phyloP scores from a whole-genome alignment of 2,113 vertebrate genomes.

The Dicaeum eximium region DNA sequence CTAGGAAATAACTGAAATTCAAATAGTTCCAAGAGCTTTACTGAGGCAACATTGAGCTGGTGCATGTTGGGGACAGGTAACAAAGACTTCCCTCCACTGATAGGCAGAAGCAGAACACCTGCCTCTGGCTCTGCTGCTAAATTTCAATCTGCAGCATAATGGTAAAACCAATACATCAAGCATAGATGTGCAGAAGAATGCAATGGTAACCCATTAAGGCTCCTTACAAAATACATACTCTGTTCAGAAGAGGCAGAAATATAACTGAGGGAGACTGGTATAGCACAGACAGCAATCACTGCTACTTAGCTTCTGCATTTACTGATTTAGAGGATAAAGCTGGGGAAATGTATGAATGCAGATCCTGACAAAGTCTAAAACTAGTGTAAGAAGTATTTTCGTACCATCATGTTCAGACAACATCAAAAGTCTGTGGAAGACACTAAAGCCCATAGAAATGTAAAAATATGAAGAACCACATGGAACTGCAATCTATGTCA shows the following conservation, averaged over 20 bases:
- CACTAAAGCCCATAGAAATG: conserved; percentile 9
- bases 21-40: neutral
- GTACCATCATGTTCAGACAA: neutral
- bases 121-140: neutral
- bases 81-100: neutral
- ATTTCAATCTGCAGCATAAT: neutral
- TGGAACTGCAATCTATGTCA: neutral
- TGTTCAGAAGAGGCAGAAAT: neutral
- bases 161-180: neutral
- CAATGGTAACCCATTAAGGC: neutral
- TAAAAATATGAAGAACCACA: neutral
- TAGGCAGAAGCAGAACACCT: neutral
- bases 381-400: neutral
- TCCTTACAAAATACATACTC: neutral
- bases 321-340: neutral
- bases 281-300: neutral
- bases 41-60: neutral
- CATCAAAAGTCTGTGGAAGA: neutral
- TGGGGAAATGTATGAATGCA: neutral
- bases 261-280: neutral
- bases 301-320: neutral
- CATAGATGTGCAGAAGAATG: neutral
- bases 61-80: neutral
- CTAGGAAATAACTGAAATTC: neutral
- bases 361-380: neutral